phyloP scores from a whole-genome alignment of 2,797 vertebrate genomes.

The Acrossocheilus wenchowensis region DNA sequence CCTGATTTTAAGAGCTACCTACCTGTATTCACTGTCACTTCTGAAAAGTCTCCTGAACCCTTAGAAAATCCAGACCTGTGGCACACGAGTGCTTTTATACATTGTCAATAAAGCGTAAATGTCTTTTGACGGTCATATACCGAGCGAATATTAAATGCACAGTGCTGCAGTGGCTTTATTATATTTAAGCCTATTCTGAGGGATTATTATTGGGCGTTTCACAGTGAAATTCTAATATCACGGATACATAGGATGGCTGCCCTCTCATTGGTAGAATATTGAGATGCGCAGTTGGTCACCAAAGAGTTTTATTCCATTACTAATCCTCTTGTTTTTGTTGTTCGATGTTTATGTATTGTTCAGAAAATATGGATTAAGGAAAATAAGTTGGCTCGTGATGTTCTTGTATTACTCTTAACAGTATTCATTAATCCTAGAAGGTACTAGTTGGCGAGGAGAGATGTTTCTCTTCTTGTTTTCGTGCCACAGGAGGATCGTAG shows the following conservation, averaged over 20 bases:
- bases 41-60: not conserved
- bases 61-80: slow-evolving; percentile 5
- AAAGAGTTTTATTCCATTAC: slow-evolving; percentile 49
- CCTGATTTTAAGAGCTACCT: slow-evolving; percentile 16
- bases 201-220: slow-evolving; percentile 39
- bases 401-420: slow-evolving; percentile 12
- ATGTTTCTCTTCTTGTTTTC: not conserved
- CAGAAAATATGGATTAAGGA: slow-evolving; percentile 12
- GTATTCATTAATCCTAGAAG: not conserved
- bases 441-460: not conserved
- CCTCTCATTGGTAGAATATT: slow-evolving; percentile 22
- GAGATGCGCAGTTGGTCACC: slow-evolving; percentile 43
- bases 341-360: not conserved
- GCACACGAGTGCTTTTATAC: slow-evolving; percentile 8
- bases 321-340: slow-evolving; percentile 5
- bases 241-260: slow-evolving; percentile 8
- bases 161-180: slow-evolving; percentile 53
- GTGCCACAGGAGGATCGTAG: slow-evolving; percentile 12
- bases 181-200: slow-evolving; percentile 62
- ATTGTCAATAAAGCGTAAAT: slow-evolving; percentile 3
- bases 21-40: slow-evolving; percentile 22
- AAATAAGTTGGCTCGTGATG: not conserved
- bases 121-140: not conserved
- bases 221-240: slow-evolving; percentile 35
- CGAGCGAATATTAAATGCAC: not conserved